phyloP scores from a whole-genome alignment of 1,140 invertebrate genomes.

The Zophobas atratus region DNA sequence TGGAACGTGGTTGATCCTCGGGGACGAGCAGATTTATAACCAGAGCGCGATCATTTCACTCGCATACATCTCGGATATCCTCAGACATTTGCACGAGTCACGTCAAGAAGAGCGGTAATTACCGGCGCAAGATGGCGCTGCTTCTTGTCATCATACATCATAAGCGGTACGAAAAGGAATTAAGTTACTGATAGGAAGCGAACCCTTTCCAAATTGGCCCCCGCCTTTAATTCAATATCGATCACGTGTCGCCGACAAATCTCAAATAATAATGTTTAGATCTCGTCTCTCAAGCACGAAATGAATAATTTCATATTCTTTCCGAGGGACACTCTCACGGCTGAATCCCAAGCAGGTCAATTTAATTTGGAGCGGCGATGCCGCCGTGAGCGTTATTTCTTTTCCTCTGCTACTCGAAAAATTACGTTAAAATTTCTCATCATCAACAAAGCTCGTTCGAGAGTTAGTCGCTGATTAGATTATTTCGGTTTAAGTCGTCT shows the following conservation, averaged over 20 bases:
- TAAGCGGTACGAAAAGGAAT: slow-evolving; percentile 51
- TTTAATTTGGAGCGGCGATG: background rate
- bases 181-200: slow-evolving; percentile 47
- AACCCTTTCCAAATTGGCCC: slow-evolving; percentile 46
- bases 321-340: slow-evolving; percentile 6
- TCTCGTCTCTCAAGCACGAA: background rate
- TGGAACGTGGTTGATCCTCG: slow-evolving; percentile 53
- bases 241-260: slow-evolving; percentile 20
- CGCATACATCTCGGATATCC: slow-evolving; percentile 59
- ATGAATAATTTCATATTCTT: slow-evolving; percentile 23
- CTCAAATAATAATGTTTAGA: slow-evolving; percentile 3
- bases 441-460: slow-evolving; percentile 44
- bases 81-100: slow-evolving; percentile 57
- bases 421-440: slow-evolving; percentile 44
- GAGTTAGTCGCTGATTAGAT: slow-evolving; percentile 27
- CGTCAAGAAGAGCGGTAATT: slow-evolving; percentile 58
- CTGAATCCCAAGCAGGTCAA: slow-evolving; percentile 28
- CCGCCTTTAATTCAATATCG: slow-evolving; percentile 48
- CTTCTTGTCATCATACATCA: slow-evolving; percentile 54
- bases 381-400: slow-evolving; percentile 30
- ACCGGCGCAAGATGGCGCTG: slow-evolving; percentile 56
- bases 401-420: slow-evolving; percentile 22
- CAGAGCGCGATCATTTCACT: slow-evolving; percentile 56
- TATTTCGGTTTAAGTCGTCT: slow-evolving; percentile 39
- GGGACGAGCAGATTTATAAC: slow-evolving; percentile 56